Evolutionary conservation across 2,113 vertebrate genomes (phyloP).

Genomic region (Sclerurus mexicanus): DNA sequence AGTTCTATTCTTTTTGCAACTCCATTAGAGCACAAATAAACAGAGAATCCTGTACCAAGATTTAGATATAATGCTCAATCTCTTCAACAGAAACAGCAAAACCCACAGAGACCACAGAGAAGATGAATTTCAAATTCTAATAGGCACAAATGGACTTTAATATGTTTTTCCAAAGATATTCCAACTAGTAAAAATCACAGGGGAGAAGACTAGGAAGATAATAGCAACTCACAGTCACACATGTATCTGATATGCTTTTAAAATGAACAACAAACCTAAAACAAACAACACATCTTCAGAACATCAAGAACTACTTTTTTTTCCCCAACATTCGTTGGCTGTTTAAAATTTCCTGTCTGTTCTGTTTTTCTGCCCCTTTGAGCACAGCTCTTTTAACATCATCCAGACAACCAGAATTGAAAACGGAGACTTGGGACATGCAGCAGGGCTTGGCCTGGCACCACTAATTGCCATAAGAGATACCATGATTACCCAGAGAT

Average conservation of each 20-base stretch:
- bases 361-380: not conserved
- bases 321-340: not conserved
- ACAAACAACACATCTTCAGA: not conserved
- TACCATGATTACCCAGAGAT: not conserved
- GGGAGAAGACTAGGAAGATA: slow-evolving; percentile 22
- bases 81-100: slow-evolving; percentile 4
- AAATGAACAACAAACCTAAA: slow-evolving; percentile 36
- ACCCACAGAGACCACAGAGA: slow-evolving; percentile 17
- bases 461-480: not conserved
- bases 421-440: not conserved
- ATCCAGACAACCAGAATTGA: not conserved
- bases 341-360: not conserved
- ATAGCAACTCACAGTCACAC: slow-evolving; percentile 7
- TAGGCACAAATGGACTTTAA: slow-evolving; percentile 51
- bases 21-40: slow-evolving; percentile 22
- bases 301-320: not conserved
- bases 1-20: not conserved
- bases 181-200: not conserved
- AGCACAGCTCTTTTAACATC: not conserved
- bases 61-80: not conserved
- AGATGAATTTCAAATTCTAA: slow-evolving; percentile 55
- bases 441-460: not conserved
- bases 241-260: slow-evolving; percentile 15
- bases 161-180: slow-evolving; percentile 28
- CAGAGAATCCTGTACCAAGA: not conserved